Percentiles rank a stretch among this genome's conserved stretches.
Conservation (phyloP, 2,888 invertebrate species). For the Calliphora vomitoria region DNA sequence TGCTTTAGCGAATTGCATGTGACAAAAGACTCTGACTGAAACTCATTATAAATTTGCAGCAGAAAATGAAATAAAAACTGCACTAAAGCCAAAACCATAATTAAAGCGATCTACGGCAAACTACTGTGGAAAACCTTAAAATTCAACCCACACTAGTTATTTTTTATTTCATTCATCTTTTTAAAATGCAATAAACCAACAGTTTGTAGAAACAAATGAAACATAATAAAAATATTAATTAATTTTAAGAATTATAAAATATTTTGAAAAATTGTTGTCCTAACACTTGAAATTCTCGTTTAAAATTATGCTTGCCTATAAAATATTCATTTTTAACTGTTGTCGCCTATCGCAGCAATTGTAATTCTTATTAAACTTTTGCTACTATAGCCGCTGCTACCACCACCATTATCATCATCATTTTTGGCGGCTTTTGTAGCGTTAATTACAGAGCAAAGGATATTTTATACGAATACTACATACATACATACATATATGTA, state of each 20-base stretch:
- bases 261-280: too few relatives aligned
- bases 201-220: too few relatives aligned
- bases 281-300: too few relatives aligned
- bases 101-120: not conserved
- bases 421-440: conserved; percentile 62
- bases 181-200: too few relatives aligned
- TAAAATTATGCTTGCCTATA: too few relatives aligned
- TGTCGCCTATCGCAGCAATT: conserved; percentile 33
- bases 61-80: not conserved
- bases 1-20: conserved; percentile 72
- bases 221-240: too few relatives aligned
- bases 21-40: conserved; percentile 65
- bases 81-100: not conserved
- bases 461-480: conserved; percentile 35
- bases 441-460: conserved; percentile 71
- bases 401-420: conserved; percentile 29
- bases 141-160: too few relatives aligned
- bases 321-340: too few relatives aligned
- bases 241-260: too few relatives aligned
- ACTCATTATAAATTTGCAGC: conserved; percentile 59
- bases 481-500: not conserved
- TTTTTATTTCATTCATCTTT: too few relatives aligned
- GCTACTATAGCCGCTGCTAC: conserved; percentile 29
- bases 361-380: not conserved
- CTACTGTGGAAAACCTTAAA: not conserved